These are phyloP conservation scores for Empis stercorea DNA, from an alignment of 2,888 invertebrate species.

Conservation along the genomic window DNA sequence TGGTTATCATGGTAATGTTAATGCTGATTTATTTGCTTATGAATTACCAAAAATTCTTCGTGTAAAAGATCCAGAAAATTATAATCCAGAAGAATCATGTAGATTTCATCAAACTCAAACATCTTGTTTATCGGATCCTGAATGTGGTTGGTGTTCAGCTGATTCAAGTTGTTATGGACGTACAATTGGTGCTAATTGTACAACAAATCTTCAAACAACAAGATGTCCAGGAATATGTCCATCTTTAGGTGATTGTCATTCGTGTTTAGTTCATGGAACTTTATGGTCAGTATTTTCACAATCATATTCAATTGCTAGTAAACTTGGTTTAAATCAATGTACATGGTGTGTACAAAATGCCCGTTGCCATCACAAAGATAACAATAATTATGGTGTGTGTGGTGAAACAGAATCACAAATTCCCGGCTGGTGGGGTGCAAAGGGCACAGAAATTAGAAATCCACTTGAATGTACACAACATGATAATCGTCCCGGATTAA, in stretches of 20 bases:
- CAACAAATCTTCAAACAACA: conserved; percentile 78
- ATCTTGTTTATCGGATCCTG: conserved; percentile 78
- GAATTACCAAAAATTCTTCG: conserved; percentile 74
- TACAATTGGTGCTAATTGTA: conserved; percentile 77
- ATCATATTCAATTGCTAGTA: conserved; percentile 52
- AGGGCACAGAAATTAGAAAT: conserved; percentile 59
- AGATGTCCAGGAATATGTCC: conserved; percentile 83
- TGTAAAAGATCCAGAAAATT: conserved; percentile 46
- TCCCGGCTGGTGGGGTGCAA: conserved; percentile 82
- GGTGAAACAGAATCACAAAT: conserved; percentile 72
- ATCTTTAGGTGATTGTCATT: conserved; percentile 76
- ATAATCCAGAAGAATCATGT: conserved; percentile 66
- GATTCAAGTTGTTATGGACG: conserved; percentile 71
- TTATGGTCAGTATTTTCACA: conserved; percentile 20
- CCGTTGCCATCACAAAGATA: conserved; percentile 71
- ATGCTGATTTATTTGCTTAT: conserved; percentile 76
- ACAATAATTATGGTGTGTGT: conserved; percentile 59
- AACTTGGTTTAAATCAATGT: conserved; percentile 66
- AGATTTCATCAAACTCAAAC: conserved; percentile 58
- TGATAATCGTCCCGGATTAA: conserved; percentile 76
- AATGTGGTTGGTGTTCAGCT: conserved; percentile 88
- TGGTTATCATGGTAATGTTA: conserved; percentile 86
- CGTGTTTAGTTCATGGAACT: conserved; percentile 67
- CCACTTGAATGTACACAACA: conserved; percentile 66
- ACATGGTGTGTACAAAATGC: conserved; percentile 92